phyloP scores from a whole-genome alignment of 2,888 invertebrate genomes.

The Apotomis turbidana region DNA sequence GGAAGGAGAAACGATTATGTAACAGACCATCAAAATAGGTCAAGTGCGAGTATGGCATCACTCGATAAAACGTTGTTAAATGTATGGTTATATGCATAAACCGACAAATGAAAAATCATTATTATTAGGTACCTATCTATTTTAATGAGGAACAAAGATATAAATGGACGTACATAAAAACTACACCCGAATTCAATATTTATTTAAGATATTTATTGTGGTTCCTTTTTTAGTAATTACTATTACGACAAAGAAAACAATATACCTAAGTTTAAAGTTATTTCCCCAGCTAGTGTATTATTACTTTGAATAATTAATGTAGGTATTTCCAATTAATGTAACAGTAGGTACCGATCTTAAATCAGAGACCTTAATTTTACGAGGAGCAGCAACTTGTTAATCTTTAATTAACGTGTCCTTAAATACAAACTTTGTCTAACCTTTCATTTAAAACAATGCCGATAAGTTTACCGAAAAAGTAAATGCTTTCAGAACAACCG shows the following conservation, averaged over 20 bases:
- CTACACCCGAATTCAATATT: too few relatives aligned
- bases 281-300: neutral
- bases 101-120: too few relatives aligned
- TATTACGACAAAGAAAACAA: too few relatives aligned
- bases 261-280: too few relatives aligned
- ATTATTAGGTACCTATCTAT: too few relatives aligned
- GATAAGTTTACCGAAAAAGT: constrained; percentile 25
- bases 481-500: constrained; percentile 12
- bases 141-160: too few relatives aligned
- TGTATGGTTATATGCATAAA: too few relatives aligned
- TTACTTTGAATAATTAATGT: neutral
- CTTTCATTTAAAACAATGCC: constrained; percentile 26
- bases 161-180: too few relatives aligned
- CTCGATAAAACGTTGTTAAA: neutral
- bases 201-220: too few relatives aligned
- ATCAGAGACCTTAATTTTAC: constrained; percentile 10
- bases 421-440: constrained; percentile 17
- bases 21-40: constrained; percentile 4
- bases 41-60: neutral
- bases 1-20: neutral
- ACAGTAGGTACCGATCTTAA: neutral
- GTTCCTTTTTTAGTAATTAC: too few relatives aligned
- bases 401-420: constrained; percentile 27
- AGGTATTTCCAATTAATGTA: neutral
- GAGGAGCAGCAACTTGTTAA: constrained; percentile 7